A percentile compares a stretch with the other conserved stretches of the same genome.
phyloP scores from a whole-genome alignment of 2,113 vertebrate species.

The Anguilla japonica region DNA sequence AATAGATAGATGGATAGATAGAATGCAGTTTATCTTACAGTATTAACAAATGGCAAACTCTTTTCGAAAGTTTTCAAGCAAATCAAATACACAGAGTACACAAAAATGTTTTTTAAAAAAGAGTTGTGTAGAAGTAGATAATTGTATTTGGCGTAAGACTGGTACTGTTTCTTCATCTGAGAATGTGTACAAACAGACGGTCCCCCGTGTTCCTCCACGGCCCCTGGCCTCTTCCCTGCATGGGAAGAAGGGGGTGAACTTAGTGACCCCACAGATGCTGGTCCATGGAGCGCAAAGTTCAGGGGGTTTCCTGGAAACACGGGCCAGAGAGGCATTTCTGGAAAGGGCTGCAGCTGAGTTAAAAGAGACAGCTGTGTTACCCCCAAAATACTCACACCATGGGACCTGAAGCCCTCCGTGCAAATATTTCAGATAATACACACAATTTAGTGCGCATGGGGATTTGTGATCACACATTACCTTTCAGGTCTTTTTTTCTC shows the following conservation, averaged over 20 bases:
- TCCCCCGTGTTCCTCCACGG: no score
- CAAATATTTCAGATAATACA: not conserved
- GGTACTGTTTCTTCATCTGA: not conserved
- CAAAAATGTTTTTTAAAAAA: not conserved
- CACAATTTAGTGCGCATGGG: not conserved
- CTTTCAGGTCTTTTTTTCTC: not conserved
- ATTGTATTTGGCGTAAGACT: not conserved
- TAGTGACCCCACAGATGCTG: not conserved
- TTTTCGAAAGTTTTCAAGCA: not conserved
- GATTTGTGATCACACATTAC: not conserved
- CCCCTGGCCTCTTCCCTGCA: not conserved
- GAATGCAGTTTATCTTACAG: no score
- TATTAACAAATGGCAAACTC: not conserved
- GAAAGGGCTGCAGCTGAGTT: not conserved
- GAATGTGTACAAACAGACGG: not conserved
- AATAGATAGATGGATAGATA: not conserved
- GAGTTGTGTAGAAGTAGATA: no score
- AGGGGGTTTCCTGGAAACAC: constrained; percentile 2
- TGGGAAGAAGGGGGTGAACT: not conserved
- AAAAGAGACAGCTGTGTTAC: not conserved
- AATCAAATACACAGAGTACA: not conserved
- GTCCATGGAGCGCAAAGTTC: not conserved
- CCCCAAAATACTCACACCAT: not conserved
- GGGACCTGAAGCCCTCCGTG: not conserved
- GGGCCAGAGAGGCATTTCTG: not conserved